Conservation (phyloP, 2,113 vertebrate genomes). For the Myotis lucifugus region DNA sequence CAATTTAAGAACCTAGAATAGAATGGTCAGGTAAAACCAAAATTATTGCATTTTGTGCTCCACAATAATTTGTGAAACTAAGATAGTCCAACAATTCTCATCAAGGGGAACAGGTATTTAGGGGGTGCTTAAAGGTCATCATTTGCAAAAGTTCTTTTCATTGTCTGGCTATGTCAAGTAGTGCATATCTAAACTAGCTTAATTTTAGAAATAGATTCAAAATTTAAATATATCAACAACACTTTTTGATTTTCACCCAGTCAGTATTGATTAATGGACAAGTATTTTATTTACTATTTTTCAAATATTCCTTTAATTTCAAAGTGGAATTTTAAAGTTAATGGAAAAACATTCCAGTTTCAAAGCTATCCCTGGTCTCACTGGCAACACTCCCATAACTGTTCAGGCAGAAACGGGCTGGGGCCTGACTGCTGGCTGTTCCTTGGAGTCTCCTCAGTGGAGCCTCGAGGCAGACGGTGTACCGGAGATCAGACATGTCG, state of each 20-base stretch:
- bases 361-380: neutral
- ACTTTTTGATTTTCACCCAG: constrained; percentile 15
- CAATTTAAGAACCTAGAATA: neutral
- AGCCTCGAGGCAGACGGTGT: neutral
- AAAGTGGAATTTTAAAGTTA: constrained; percentile 18
- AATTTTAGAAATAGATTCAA: constrained; percentile 43
- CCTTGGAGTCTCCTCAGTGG: neutral
- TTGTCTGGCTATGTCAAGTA: neutral
- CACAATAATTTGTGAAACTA: neutral
- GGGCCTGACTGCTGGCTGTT: neutral
- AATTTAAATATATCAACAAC: constrained; percentile 31
- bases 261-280: neutral
- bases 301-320: constrained; percentile 53
- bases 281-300: constrained; percentile 47
- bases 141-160: constrained; percentile 13
- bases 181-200: constrained; percentile 13
- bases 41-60: neutral
- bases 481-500: neutral
- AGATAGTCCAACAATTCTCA: neutral
- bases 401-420: neutral
- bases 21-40: constrained; percentile 33
- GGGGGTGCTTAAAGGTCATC: neutral
- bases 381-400: neutral
- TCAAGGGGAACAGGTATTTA: neutral
- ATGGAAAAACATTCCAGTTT: neutral